phyloP scores from a whole-genome alignment of 2,888 invertebrate genomes.

The Loripinus fragilis region DNA sequence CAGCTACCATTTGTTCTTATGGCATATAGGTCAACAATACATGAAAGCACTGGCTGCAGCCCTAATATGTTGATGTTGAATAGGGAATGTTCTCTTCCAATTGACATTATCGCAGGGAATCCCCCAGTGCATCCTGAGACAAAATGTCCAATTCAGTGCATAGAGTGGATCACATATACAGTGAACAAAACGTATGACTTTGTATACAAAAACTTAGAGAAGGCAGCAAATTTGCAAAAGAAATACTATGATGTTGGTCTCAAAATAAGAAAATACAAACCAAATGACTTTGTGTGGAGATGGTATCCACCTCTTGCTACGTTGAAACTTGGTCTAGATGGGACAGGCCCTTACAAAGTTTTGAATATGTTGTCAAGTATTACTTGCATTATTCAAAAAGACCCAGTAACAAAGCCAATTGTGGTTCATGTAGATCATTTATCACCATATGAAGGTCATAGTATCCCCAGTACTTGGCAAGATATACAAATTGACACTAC shows the following conservation, averaged over 20 bases:
- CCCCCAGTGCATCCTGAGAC: too few species aligned
- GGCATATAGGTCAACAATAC: not conserved
- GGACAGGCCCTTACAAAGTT: conserved; percentile 8
- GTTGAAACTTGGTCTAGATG: not conserved
- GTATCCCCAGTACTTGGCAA: not conserved
- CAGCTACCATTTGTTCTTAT: conserved; percentile 13
- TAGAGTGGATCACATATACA: not conserved
- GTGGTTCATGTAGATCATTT: not conserved
- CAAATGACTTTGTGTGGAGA: not conserved
- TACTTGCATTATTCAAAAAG: not conserved
- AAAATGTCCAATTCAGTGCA: conserved; percentile 7
- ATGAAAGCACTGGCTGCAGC: conserved; percentile 12
- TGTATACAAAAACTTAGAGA: not conserved
- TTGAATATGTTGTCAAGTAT: not conserved
- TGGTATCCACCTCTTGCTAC: not conserved
- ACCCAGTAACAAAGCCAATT: not conserved
- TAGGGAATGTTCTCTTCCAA: not conserved
- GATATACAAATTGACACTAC: not conserved
- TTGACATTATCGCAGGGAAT: not conserved
- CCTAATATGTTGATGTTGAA: conserved; percentile 3
- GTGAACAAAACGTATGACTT: conserved; percentile 5
- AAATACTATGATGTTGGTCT: not conserved
- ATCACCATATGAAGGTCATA: not conserved
- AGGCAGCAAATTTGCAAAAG: not conserved
- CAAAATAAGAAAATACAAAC: not conserved